A percentile compares a stretch with the other conserved stretches of the same genome.
Conservation (phyloP, 1,140 invertebrate genomes). For the Drosophila sp. region DNA sequence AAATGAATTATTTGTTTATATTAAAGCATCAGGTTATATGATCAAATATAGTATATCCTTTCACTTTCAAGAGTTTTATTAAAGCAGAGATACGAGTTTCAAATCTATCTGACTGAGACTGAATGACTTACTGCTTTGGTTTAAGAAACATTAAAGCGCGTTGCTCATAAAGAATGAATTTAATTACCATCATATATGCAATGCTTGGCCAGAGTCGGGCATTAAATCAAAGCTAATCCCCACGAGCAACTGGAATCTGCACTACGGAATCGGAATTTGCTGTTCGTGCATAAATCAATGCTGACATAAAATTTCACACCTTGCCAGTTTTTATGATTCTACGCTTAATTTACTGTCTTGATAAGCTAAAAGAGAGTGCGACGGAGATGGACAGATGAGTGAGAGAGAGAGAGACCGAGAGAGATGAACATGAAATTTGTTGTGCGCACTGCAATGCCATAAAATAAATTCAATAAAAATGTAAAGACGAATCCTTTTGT, state of each 20-base stretch:
- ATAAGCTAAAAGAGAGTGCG: slow-evolving; percentile 32
- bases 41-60: too few relatives aligned
- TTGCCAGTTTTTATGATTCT: slow-evolving; percentile 78
- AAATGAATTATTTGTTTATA: too few relatives aligned
- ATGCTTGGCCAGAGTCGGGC: slow-evolving; percentile 37
- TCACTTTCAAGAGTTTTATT: slow-evolving; percentile 6
- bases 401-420: slow-evolving; percentile 21
- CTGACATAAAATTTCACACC: slow-evolving; percentile 80
- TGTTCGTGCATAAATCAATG: slow-evolving; percentile 72
- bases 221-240: slow-evolving; percentile 76
- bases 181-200: slow-evolving; percentile 73
- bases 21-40: too few relatives aligned
- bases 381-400: background rate
- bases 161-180: slow-evolving; percentile 59
- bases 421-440: slow-evolving; percentile 50
- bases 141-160: slow-evolving; percentile 28
- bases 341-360: slow-evolving; percentile 78
- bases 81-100: background rate
- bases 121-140: slow-evolving; percentile 20
- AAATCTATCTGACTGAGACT: background rate
- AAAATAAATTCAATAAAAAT: slow-evolving; percentile 81
- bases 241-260: slow-evolving; percentile 53
- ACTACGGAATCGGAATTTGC: slow-evolving; percentile 26
- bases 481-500: slow-evolving; percentile 67
- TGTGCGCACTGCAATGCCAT: slow-evolving; percentile 68